Percentiles rank a stretch among this genome's conserved stretches.
These are phyloP conservation scores for Enoplolaimus lenunculus DNA, from an alignment of 2,888 invertebrate genomes.

Conservation along the genomic window DNA sequence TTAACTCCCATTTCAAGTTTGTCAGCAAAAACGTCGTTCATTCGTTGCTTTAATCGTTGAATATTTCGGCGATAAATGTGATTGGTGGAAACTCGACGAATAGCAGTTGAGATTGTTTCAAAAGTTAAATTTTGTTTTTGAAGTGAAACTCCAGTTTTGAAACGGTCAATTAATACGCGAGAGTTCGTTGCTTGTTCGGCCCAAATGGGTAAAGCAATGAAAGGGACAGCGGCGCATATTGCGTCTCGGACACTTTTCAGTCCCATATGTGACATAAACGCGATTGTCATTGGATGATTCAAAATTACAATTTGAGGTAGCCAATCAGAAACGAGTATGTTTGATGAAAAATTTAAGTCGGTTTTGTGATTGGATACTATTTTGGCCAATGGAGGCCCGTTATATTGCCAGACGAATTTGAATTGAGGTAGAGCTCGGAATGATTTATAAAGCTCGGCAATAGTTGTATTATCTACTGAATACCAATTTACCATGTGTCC, in stretches of 20 bases:
- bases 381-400: conserved; percentile 17
- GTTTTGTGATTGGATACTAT: too few relatives aligned
- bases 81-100: neutral
- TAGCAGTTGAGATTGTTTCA: neutral
- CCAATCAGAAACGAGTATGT: conserved; percentile 22
- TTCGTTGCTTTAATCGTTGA: neutral
- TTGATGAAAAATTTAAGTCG: neutral
- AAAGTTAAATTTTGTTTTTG: conserved; percentile 13
- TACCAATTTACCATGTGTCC: conserved; percentile 25
- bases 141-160: conserved; percentile 6
- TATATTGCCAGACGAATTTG: conserved; percentile 25
- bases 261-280: conserved; percentile 28
- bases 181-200: conserved; percentile 29
- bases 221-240: conserved; percentile 27
- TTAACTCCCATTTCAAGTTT: neutral
- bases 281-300: conserved; percentile 24
- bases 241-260: conserved; percentile 25
- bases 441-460: conserved; percentile 8
- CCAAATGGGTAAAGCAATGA: conserved; percentile 28
- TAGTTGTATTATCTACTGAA: conserved; percentile 19
- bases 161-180: conserved; percentile 2
- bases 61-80: neutral
- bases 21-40: neutral
- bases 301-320: conserved; percentile 27
- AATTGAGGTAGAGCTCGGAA: conserved; percentile 4